These are phyloP conservation scores for Lordiphosa andalusiaca DNA, from an alignment of 2,888 invertebrate genomes.

Conservation along the genomic window DNA sequence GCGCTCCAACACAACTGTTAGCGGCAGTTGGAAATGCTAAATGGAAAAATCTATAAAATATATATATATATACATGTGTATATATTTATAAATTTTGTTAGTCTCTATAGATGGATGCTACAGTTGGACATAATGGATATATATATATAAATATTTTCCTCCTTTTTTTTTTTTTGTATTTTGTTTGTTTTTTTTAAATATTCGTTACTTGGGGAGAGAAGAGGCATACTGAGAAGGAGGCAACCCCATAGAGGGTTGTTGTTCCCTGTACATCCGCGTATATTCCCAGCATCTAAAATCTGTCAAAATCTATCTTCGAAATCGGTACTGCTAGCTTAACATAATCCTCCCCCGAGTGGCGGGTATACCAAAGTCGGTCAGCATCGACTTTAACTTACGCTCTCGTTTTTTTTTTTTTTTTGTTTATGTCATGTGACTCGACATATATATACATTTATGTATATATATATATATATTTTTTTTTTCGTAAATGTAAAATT, in stretches of 20 bases:
- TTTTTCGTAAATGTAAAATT: constrained; percentile 68
- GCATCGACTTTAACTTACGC: no score
- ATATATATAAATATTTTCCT: constrained; percentile 24
- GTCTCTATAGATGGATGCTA: constrained; percentile 34
- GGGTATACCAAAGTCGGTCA: no score
- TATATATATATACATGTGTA: constrained; percentile 32
- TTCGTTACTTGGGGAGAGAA: no score
- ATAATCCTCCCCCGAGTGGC: no score
- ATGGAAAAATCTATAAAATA: constrained; percentile 17
- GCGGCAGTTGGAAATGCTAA: constrained; percentile 20
- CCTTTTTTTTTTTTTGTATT: constrained; percentile 43
- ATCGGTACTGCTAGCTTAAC: no score
- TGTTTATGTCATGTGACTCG: constrained; percentile 41
- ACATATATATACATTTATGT: constrained; percentile 25
- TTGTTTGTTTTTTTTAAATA: constrained; percentile 48
- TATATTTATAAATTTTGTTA: constrained; percentile 35
- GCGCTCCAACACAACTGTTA: neutral
- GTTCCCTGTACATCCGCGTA: no score
- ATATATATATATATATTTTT: constrained; percentile 45
- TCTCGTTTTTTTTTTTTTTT: constrained; percentile 50
- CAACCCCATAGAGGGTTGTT: no score
- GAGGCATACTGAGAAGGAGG: no score
- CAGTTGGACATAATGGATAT: constrained; percentile 34
- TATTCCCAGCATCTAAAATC: no score
- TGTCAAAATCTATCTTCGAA: no score